These are phyloP conservation scores for Drosophila chauvacae DNA, from an alignment of 1,140 invertebrate species.

Conservation along the genomic window DNA sequence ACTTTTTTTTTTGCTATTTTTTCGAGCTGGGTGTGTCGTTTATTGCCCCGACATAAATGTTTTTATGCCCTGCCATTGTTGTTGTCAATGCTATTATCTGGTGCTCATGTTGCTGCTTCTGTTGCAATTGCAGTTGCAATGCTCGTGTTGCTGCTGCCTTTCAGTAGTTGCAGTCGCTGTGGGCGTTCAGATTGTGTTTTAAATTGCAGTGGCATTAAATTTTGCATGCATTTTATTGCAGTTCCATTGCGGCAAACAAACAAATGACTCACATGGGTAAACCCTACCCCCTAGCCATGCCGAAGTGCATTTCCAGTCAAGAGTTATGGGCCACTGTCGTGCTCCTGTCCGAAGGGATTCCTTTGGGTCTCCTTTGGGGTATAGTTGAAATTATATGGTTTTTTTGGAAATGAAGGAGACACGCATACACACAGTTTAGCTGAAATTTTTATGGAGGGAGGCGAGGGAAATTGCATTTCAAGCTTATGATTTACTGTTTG, in stretches of 20 bases:
- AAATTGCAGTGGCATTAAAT: slow-evolving; percentile 63
- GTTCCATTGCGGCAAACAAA: slow-evolving; percentile 25
- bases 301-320: slow-evolving; percentile 28
- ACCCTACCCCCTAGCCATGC: neutral
- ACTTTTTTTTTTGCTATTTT: slow-evolving; percentile 14
- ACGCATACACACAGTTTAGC: slow-evolving; percentile 9
- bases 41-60: slow-evolving; percentile 65
- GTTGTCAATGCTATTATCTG: slow-evolving; percentile 22
- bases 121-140: slow-evolving; percentile 26
- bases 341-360: slow-evolving; percentile 19
- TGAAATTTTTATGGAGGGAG: slow-evolving; percentile 10
- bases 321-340: slow-evolving; percentile 34
- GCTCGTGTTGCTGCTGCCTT: neutral
- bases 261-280: slow-evolving; percentile 59
- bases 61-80: slow-evolving; percentile 46
- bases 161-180: slow-evolving; percentile 22
- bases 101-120: slow-evolving; percentile 20
- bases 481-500: slow-evolving; percentile 30
- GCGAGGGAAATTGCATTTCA: slow-evolving; percentile 13
- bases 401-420: neutral
- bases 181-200: slow-evolving; percentile 57
- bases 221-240: slow-evolving; percentile 66
- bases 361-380: neutral
- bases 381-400: slow-evolving; percentile 35
- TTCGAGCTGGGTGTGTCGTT: slow-evolving; percentile 53